Conservation (phyloP, 1,140 invertebrate genomes). For the Pseudomyrmex cubaensis region DNA sequence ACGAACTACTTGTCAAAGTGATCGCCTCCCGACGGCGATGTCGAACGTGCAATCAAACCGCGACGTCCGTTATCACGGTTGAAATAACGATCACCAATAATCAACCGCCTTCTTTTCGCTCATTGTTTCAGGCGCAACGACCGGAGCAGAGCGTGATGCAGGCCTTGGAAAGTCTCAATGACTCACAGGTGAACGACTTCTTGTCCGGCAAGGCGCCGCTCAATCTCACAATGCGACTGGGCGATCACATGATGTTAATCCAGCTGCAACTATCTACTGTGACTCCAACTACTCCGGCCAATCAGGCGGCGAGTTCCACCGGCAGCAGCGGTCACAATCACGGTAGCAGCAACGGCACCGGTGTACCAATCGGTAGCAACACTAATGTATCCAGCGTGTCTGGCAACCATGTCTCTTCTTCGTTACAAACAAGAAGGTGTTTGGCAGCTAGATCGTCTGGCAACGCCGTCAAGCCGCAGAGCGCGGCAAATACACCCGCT, state of each 20-base stretch:
- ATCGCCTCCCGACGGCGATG: slow-evolving; percentile 15
- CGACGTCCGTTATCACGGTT: not conserved
- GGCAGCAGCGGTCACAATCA: slow-evolving; percentile 1
- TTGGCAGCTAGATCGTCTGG: slow-evolving; percentile 61
- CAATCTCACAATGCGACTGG: slow-evolving; percentile 96
- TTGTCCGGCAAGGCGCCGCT: slow-evolving; percentile 96
- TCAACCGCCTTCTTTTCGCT: not conserved
- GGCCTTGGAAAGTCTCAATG: slow-evolving; percentile 96
- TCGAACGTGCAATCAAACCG: not conserved
- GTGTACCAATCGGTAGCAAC: slow-evolving; percentile 51
- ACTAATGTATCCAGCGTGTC: slow-evolving; percentile 52
- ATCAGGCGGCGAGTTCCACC: slow-evolving; percentile 37
- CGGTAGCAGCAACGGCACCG: slow-evolving; percentile 3
- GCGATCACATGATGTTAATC: slow-evolving; percentile 98
- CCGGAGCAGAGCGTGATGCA: slow-evolving; percentile 98
- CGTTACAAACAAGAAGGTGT: slow-evolving; percentile 69
- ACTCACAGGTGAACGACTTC: slow-evolving; percentile 97
- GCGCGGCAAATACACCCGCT: slow-evolving; percentile 29
- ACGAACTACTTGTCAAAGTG: not conserved
- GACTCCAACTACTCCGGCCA: slow-evolving; percentile 80
- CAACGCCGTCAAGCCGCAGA: slow-evolving; percentile 63
- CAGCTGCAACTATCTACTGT: slow-evolving; percentile 96
- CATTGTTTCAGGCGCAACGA: slow-evolving; percentile 91
- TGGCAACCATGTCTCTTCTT: slow-evolving; percentile 58
- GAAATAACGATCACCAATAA: slow-evolving; percentile 15